Conservation (phyloP, 2,888 invertebrate species). For the Agrotis exclamationis region DNA sequence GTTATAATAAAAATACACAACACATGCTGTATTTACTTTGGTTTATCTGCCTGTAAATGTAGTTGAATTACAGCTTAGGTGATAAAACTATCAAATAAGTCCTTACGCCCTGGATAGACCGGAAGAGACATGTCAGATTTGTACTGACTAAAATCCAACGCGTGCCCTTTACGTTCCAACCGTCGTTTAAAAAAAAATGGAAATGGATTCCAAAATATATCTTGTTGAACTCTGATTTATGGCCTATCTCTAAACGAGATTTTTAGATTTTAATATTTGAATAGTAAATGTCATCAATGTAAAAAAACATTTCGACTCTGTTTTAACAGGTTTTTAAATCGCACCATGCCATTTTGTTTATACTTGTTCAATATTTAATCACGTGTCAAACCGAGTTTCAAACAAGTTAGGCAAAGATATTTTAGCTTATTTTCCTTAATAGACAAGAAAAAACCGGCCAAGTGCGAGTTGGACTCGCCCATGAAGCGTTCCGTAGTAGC, state of each 20-base stretch:
- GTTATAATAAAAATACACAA: no score
- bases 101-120: no score
- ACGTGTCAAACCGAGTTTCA: not conserved
- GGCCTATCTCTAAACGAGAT: not conserved
- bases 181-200: not conserved
- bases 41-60: no score
- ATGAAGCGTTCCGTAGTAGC: no score
- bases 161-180: not conserved
- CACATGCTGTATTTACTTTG: no score
- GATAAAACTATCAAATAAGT: no score
- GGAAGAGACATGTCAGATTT: no score
- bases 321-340: not conserved
- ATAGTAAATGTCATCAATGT: not conserved
- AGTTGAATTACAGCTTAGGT: no score
- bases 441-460: constrained; percentile 1
- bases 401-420: not conserved
- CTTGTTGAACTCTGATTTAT: not conserved
- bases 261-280: not conserved
- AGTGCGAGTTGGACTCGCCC: no score
- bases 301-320: not conserved
- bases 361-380: not conserved
- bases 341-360: not conserved
- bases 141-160: no score
- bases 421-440: constrained; percentile 16
- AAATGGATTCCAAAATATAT: not conserved